Percentiles rank a stretch among this genome's conserved stretches.
phyloP scores from a whole-genome alignment of 1,140 invertebrate species.

The honey bee (Apis mellifera) region DNA sequence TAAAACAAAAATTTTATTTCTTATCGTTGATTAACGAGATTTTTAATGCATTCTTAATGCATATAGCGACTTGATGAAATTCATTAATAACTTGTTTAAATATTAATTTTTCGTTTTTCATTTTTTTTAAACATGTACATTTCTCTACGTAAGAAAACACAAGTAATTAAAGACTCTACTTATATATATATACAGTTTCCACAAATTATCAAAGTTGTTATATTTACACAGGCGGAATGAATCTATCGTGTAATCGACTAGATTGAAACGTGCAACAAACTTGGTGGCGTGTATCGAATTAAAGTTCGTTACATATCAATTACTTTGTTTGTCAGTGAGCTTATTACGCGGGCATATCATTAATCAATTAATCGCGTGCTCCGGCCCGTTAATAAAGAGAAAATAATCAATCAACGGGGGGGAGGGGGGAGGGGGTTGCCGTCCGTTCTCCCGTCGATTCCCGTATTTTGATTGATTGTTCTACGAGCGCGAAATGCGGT shows the following conservation, averaged over 20 bases:
- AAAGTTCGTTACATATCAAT: constrained; percentile 17
- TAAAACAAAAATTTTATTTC: too few species aligned
- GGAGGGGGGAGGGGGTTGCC: not conserved
- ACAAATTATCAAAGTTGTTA: too few species aligned
- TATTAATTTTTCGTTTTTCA: too few species aligned
- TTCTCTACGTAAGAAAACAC: too few species aligned
- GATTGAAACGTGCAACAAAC: not conserved
- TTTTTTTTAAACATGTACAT: too few species aligned
- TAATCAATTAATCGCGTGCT: constrained; percentile 38
- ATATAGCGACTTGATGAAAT: too few species aligned
- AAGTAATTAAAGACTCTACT: too few species aligned
- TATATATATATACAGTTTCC: too few species aligned
- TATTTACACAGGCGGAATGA: not conserved
- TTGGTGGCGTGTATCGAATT: not conserved
- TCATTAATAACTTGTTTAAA: too few species aligned
- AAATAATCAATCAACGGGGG: constrained; percentile 45
- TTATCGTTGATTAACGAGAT: too few species aligned
- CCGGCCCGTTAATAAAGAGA: constrained; percentile 38
- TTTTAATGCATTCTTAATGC: too few species aligned
- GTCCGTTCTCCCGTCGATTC: constrained; percentile 24
- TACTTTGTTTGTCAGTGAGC: constrained; percentile 19
- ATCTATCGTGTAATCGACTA: not conserved
- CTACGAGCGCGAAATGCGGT: constrained; percentile 42
- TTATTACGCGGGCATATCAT: constrained; percentile 35
- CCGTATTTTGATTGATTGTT: constrained; percentile 47